Base-by-base conservation (phyloP, 2,888 invertebrate species). In the Lasioglossum lativentre region DNA sequence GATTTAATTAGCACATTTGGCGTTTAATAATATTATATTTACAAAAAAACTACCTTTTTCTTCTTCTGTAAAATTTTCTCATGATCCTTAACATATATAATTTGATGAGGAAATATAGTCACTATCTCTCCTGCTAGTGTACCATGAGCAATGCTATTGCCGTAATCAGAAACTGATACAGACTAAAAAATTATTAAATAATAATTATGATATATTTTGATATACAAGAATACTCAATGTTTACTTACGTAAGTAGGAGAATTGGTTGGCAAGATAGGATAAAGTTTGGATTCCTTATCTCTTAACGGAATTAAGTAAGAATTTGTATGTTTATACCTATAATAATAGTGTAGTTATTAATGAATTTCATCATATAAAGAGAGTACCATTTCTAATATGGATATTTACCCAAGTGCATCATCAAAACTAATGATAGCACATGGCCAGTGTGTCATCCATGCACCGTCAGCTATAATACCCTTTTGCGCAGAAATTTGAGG, bases 371-470 rank as follows among this genome's bases (percentile, higher is more conserved):
- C 14, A 30, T 12, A n/a, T 63, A 42, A 72, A 30, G 45, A 73
- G 2, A 77, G 52, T 40, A 56, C 12, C n/a, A 30, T 76, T 68
- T 82, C n/a, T 19, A 10, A 52, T 81, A 73, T 66, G 74, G 59
- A 79, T 75, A 59, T 75, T 93, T 94, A 95, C 95, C 92, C 92
- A 42, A 93, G 90, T 45, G 94, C 94, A 90, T 96, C 96, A 83
- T 96, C 96, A 79, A 92, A 94, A 45, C 93, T 91, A n/a, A 94
- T 90, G 5, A 96, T 88, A 75, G 95, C 94, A 79, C 95, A 94
- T 56, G 96, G 93, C 96, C 96, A 96, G 89, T 96, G 95, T 10
- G 94, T 95, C 81, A 96, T 88, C 96, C 96, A 96, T 68, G 94
- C 90, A 12, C 96, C 96, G 90, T 96, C 95, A 0, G 95, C 94